Base-by-base conservation (phyloP, 2,113 vertebrate species). In the Tenebrosternarchus preto region DNA sequence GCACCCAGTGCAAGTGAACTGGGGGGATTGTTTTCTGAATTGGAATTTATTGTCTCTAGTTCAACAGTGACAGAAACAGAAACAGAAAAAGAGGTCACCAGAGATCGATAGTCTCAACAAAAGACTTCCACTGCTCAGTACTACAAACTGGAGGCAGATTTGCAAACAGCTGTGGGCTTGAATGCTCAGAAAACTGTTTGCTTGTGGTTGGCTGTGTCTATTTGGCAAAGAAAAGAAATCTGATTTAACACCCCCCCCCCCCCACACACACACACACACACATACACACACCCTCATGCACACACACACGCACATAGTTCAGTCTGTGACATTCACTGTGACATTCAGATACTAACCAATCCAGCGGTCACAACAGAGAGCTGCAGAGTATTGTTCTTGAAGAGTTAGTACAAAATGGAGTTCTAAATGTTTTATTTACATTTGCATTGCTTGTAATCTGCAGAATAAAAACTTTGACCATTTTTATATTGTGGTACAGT, bases 81-180 rank as follows among this genome's bases (percentile, higher is more conserved):
- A 64, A 78, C 69, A 80, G 86, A 84, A 78, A 66, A 60, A 66
- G 73, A 29, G 81, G 76, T 81, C 66, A 82, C 24, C 53, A 66
- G 77, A 72, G 78, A 77, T 80, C 56, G 78, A 72, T 50, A 64
- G 31, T 36, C 66, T 73, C 50, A 61, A 85, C 77, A 64, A 78
- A 86, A 80, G 80, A 68, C 67, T 73, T 85, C 73, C 3, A 60
- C 24, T 66, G 31, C 75, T 83, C 74, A 82, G 69, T 76, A 63
- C 85, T 78, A 68, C 46, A 82, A 85, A 67, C 36, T 80, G 36
- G 31, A 81, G 46, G 75, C 82, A 68, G 80, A 85, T 83, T 85
- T 83, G 81, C 81, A 83, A 87, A 87, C 86, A 85, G 85, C 83
- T 86, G 84, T 61, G 63, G 43, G 25, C 73, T 82, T 82, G 69